These are phyloP conservation scores for Synergus gifuensis DNA, from an alignment of 2,888 invertebrate species.

Conservation along the genomic window DNA sequence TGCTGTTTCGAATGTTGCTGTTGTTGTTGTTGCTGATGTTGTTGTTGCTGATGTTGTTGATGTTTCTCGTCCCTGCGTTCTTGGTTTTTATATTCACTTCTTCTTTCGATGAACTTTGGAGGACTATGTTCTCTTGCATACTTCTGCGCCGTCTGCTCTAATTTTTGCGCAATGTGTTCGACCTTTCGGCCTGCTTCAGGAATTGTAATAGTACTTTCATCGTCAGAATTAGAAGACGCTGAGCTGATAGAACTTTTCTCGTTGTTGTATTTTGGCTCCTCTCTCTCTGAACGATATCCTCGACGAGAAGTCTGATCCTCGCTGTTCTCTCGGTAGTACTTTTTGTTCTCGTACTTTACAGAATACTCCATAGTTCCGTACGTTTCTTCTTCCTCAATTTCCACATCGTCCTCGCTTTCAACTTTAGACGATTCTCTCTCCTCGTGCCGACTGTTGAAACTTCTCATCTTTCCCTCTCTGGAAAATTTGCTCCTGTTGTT, in stretches of 20 bases:
- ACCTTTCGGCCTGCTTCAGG: slow-evolving; percentile 74
- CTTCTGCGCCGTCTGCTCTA: slow-evolving; percentile 76
- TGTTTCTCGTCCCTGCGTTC: slow-evolving; percentile 57
- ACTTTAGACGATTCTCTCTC: slow-evolving; percentile 44
- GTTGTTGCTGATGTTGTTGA: slow-evolving; percentile 13
- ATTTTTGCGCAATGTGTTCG: slow-evolving; percentile 75
- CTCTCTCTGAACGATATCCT: slow-evolving; percentile 48
- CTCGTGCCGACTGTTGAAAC: slow-evolving; percentile 45
- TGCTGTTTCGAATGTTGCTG: slow-evolving; percentile 45
- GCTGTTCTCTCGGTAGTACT: slow-evolving; percentile 65
- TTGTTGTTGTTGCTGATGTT: slow-evolving; percentile 7
- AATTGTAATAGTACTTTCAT: slow-evolving; percentile 74
- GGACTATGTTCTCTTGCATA: slow-evolving; percentile 75
- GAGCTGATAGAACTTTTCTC: slow-evolving; percentile 68
- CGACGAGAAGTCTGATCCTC: slow-evolving; percentile 56
- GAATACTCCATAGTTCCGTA: slow-evolving; percentile 63
- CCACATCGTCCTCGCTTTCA: slow-evolving; percentile 66
- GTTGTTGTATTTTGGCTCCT: slow-evolving; percentile 68
- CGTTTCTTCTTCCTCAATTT: slow-evolving; percentile 68
- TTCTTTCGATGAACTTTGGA: slow-evolving; percentile 72
- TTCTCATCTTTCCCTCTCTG: slow-evolving; percentile 51
- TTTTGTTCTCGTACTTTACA: slow-evolving; percentile 64
- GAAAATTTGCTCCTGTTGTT: slow-evolving; percentile 59
- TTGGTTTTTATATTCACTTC: slow-evolving; percentile 64
- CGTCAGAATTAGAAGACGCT: slow-evolving; percentile 70